Percentiles rank a stretch among this genome's conserved stretches.
Evolutionary conservation across 2,888 invertebrate genomes (phyloP).

Genomic region (Nysson spinosus): DNA sequence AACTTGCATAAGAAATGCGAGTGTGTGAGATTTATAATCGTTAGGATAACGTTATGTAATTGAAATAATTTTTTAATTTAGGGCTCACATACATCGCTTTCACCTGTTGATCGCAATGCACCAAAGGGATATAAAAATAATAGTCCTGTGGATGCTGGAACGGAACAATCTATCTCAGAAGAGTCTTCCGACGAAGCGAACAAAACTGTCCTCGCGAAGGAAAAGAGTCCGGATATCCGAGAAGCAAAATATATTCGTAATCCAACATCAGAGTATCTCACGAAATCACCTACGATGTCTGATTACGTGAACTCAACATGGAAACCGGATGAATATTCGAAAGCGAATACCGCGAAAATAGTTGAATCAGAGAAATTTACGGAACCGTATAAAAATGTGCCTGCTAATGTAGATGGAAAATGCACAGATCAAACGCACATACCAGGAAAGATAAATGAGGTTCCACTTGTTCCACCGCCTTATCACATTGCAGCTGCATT

Average conservation of each 20-base stretch:
- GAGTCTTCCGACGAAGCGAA: conserved; percentile 67
- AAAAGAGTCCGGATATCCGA: conserved; percentile 73
- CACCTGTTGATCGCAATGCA: conserved; percentile 54
- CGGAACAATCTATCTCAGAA: conserved; percentile 62
- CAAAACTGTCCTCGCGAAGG: conserved; percentile 70
- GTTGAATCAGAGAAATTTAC: conserved; percentile 72
- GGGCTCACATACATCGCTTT: conserved; percentile 47
- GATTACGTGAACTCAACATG: conserved; percentile 74
- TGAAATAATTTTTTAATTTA: not conserved
- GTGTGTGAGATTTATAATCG: not conserved
- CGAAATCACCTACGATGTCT: conserved; percentile 70
- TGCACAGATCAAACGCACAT: conserved; percentile 57
- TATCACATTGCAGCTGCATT: conserved; percentile 91
- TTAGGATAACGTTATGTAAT: not conserved
- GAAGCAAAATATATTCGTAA: conserved; percentile 75
- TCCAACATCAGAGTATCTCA: conserved; percentile 70
- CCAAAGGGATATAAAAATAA: conserved; percentile 60
- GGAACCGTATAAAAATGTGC: conserved; percentile 63
- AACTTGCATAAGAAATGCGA: not conserved
- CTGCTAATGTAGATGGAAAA: conserved; percentile 47
- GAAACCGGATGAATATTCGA: conserved; percentile 74
- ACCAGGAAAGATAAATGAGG: conserved; percentile 62
- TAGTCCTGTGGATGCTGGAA: conserved; percentile 50
- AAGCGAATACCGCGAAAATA: conserved; percentile 72
- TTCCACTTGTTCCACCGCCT: conserved; percentile 83